Evolutionary conservation across 1,140 invertebrate genomes (phyloP), one percentile per base, ranked within the genome.

Genomic region (Teleogryllus occipitalis): DNA sequence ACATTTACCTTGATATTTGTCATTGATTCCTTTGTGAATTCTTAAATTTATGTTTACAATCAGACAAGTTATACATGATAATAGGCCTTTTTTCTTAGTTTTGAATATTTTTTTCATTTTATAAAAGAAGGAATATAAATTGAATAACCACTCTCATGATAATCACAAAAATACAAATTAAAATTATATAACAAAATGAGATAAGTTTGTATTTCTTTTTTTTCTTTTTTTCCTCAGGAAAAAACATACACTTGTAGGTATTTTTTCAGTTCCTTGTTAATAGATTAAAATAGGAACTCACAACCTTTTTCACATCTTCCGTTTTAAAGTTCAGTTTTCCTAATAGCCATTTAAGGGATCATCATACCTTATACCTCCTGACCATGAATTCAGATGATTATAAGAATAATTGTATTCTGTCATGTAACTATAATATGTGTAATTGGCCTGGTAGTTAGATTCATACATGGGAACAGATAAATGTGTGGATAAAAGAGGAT

Each of bases 251-350:
- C 2, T 14, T 39, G 18, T 65, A 18, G 54, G 18, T 14, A 65
- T 18, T 65, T 65, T 18, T 65, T 65, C 54, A 65, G 54, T 65
- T 65, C 54, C 54, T 65, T 65, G 18, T 65, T 14, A 65, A 10
- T 65, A 14, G 54, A 65, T 65, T 65, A 65, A 65, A 65, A 65
- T 65, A 65, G 54, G 54, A 65, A 65, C 54, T 65, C 54, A 65
- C 18, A 65, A 65, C 54, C 54, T 65, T 65, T 10, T 10, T 65
- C 10, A 65, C 27, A 39, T 39, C 27, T 65, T 65, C 10, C 18
- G 7, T 65, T 14, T 65, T 18, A 14, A 65, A 18, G 54, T 14
- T 65, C 18, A 65, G 54, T 14, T 65, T 10, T 14, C 18, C 18
- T 65, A 65, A 18, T 65, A 65, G 10, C 54, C 54, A 65, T 65